Evolutionary conservation across 1,140 invertebrate species (phyloP), one percentile per base, ranked within the genome.

Genomic region (Metopolophium dirhodum): DNA sequence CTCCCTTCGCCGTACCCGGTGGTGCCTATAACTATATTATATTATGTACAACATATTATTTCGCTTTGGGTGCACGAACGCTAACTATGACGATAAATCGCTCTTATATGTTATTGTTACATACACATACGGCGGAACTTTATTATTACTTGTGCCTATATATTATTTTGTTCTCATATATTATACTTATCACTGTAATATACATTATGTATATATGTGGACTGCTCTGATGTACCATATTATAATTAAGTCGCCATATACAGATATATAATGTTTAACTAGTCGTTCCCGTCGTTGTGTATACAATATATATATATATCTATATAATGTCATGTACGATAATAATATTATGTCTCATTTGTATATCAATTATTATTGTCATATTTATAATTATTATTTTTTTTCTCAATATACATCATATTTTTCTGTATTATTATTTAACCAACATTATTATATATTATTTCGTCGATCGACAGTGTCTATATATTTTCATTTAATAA

Each of bases 261-360:
- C 41, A 41, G 2, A 4, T 41, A 41, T 41, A 89, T 57, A 57
- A 89, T 41, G 88, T 89, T 89, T 11, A 57, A 89, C 88, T 89
- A 89, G 88, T 89, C 88, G 88, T 89, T 57, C 49, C 51, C 88
- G 49, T 57, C 37, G 88, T 89, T 89, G n/a, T 22, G 22, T 26
- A 51, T 7, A 47, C 41, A 41, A 41, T 41, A 41, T 41, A 41
- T 41, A 41, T 41, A 41, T 41, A 41, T 41, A 41, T 41, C 2
- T 41, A 47, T 9, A 41, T 45, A 41, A 41, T 85, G 23, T 26
- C 26, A 11, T 26, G 35, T 83, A 23, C 8, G 1, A 68, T 9
- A n/a, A n/a, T 30, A 30, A n/a, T 77, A 45, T 26, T 85, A 85
- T 85, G 37, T 85, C 11, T 85, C 9, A 85, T 86, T 26, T 47